phyloP scores from a whole-genome alignment of 2,113 vertebrate species.

The Elephas maximus region DNA sequence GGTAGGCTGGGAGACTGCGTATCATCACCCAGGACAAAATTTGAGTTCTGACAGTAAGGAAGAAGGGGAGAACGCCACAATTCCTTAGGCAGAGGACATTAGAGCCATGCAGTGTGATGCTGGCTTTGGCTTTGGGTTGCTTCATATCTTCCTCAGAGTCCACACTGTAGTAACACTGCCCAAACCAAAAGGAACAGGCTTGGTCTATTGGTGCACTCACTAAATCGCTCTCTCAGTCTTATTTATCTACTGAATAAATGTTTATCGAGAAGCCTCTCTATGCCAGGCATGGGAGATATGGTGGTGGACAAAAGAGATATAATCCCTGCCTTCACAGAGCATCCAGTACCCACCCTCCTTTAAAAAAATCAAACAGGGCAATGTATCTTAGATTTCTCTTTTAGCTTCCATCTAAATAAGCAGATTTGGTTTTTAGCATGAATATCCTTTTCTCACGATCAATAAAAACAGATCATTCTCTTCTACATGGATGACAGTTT shows the following conservation, averaged over 20 bases:
- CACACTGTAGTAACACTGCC: neutral
- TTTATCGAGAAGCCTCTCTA: neutral
- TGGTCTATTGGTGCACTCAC: neutral
- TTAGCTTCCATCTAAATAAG: neutral
- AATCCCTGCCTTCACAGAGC: neutral
- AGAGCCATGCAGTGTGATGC: neutral
- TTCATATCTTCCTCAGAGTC: neutral
- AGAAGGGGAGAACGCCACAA: neutral
- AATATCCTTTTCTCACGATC: neutral
- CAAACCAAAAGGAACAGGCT: neutral
- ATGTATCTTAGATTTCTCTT: neutral
- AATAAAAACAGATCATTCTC: neutral
- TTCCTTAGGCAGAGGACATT: neutral
- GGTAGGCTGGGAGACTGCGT: neutral
- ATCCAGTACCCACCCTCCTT: neutral
- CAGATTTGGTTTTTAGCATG: neutral
- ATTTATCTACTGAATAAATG: neutral
- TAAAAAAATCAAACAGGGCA: neutral
- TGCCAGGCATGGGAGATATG: neutral
- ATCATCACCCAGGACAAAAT: neutral
- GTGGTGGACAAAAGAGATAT: neutral
- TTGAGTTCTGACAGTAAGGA: neutral
- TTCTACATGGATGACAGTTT: neutral
- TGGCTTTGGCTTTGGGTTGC: neutral
- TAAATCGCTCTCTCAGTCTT: neutral